Evolutionary conservation across 2,797 vertebrate species (phyloP).

Genomic region (Paratrypauchen microcephalus): DNA sequence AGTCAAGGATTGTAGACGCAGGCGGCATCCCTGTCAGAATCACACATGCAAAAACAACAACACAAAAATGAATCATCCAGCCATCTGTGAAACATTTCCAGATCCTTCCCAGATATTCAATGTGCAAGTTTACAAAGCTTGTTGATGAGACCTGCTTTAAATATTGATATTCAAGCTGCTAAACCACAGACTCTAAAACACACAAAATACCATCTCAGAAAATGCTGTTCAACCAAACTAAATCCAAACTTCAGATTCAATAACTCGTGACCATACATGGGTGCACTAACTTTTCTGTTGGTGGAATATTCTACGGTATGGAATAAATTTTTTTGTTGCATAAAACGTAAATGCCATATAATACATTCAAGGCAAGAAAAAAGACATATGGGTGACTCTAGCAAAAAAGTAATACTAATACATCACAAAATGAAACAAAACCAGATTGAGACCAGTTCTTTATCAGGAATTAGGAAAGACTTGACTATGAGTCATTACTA

Average conservation of each 20-base stretch:
- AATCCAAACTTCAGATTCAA: too few species aligned
- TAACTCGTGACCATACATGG: too few species aligned
- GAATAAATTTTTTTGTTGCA: too few species aligned
- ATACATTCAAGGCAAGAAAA: too few species aligned
- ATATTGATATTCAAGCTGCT: slow-evolving; percentile 7
- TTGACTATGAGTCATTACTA: not conserved
- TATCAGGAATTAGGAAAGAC: not conserved
- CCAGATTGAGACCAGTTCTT: not conserved
- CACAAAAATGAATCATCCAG: not conserved
- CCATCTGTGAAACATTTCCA: not conserved
- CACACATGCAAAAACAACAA: slow-evolving; percentile 13
- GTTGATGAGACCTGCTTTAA: slow-evolving; percentile 17
- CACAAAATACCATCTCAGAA: not conserved
- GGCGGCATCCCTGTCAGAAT: slow-evolving; percentile 70
- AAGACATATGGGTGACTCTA: too few species aligned
- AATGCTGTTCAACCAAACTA: too few species aligned
- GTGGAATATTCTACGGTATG: too few species aligned
- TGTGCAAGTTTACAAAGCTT: not conserved
- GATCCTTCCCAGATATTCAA: not conserved
- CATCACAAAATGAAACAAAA: not conserved
- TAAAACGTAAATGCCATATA: too few species aligned
- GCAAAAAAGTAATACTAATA: not conserved
- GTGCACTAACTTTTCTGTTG: too few species aligned
- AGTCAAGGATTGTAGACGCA: slow-evolving; percentile 59
- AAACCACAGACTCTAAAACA: not conserved